Evolutionary conservation across 2,797 vertebrate genomes (phyloP), one percentile per base, ranked within the genome.

Genomic region (Linurgus olivaceus): DNA sequence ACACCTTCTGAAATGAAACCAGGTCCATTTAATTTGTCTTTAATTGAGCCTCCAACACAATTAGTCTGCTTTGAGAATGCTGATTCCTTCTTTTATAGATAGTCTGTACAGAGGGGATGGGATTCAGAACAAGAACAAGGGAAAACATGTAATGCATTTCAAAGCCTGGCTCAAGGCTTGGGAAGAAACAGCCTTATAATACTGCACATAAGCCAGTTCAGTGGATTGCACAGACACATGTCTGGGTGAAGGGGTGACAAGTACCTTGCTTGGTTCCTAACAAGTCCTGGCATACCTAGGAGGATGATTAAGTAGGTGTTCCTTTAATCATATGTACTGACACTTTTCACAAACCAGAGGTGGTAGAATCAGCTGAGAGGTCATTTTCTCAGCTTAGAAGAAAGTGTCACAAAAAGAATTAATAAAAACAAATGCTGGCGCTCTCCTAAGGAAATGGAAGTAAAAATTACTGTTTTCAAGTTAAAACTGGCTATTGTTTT

Each of bases 1-100:
- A 59, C 29, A 79, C 6, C 57, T 93, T 72, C 42, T 90, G 74
- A 91, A 94, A 89, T 84, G 48, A 90, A 94, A 92, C 58, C 38
- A 57, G 17, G 6, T n/a, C 67, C 11, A 37, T 82, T 93, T 70
- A 73, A 82, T 84, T 84, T 91, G 33, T 31, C 24, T 87, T 79
- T 87, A 77, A 67, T 73, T 87, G 20, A 35, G 9, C 35, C 74
- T 19, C 72, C 45, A 63, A 80, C 67, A 88, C 82, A 77, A 93
- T 88, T 72, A 72, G 18, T n/a, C 79, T 47, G 21, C 75, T 92
- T 89, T 91, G 75, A 93, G 78, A 79, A 86, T 1, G 4, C 33
- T 54, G 62, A 47, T 77, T 94, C 58, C 44, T 76, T 68, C 26
- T 84, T 92, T 81, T 76, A 67, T 59, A 78, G 50, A 26, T 54